These are phyloP conservation scores for Lepus europaeus DNA, from an alignment of 2,113 vertebrate genomes.

Conservation along the genomic window DNA sequence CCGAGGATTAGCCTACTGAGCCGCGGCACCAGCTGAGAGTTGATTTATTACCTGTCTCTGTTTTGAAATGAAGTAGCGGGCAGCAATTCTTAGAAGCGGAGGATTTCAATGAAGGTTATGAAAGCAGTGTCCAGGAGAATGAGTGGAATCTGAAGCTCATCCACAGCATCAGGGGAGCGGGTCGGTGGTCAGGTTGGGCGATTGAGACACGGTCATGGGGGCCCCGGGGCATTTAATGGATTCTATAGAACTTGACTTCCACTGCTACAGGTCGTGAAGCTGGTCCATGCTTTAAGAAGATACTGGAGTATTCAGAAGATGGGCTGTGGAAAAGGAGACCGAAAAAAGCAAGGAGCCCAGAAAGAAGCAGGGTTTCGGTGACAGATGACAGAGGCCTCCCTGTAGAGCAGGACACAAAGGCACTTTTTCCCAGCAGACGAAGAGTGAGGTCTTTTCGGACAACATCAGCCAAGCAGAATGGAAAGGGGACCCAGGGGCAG, in stretches of 20 bases:
- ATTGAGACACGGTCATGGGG: not conserved
- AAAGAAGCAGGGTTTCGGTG: not conserved
- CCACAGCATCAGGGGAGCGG: not conserved
- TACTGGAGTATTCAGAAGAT: not conserved
- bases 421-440: not conserved
- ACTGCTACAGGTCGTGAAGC: not conserved
- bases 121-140: not conserved
- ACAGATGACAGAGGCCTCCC: not conserved
- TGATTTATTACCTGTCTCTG: not conserved
- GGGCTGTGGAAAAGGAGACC: not conserved
- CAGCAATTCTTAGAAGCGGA: not conserved
- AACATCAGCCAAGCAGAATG: not conserved
- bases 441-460: not conserved
- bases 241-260: not conserved
- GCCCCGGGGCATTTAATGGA: no score
- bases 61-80: not conserved
- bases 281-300: not conserved
- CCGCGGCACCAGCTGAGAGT: not conserved
- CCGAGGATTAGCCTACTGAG: no score
- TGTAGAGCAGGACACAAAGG: not conserved
- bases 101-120: not conserved
- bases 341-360: not conserved
- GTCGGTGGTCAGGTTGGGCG: accelerated
- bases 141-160: not conserved
- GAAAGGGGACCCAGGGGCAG: not conserved